Base-by-base conservation (phyloP, 2,888 invertebrate species). In the Eupelmus urozonus region DNA sequence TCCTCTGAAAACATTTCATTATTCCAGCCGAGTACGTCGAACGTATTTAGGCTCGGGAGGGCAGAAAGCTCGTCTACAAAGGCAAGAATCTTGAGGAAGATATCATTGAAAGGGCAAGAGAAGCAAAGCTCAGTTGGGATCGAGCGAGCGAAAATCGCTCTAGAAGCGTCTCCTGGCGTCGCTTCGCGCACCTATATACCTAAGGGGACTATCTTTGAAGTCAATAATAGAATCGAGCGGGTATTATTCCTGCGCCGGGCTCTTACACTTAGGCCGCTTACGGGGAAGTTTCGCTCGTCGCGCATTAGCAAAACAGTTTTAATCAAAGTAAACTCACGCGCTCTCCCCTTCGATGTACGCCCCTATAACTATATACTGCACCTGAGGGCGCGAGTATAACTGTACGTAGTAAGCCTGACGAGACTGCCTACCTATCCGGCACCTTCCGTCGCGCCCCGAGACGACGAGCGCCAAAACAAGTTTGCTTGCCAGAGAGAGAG, bases 271-370 rank as follows among this genome's bases (percentile, higher is more conserved):
- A 51, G 49, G 27, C 55, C 23, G 62, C 72, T 72, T 63, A 40
- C 71, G 27, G 34, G 29, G 2, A 57, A 73, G 55, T 65, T 73
- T 55, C 70, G n/a, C 60, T 55, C 65, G n/a, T 45, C 49, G 55
- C 42, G 76, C 72, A 72, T 84, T 81, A 82, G 79, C 81, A 81
- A 82, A 84, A 83, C 82, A 82, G 82, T 83, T 84, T 83, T 83
- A 82, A 84, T 84, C 84, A 84, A 84, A 83, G 84, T 82, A 82
- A 84, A 84, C 82, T 85, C 82, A 77, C 79, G 78, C 16, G 11
- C 18, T 40, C 29, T 23, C 34, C 29, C 27, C 45, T 3, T 45
- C 40, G 27, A 11, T 7, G 27, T 5, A 13, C 20, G 3, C 18
- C 53, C 40, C 7, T 66, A 5, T 23, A 45, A 16, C 53, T 53